phyloP scores from a whole-genome alignment of 1,140 invertebrate genomes.

The Propsilocerus akamusi region DNA sequence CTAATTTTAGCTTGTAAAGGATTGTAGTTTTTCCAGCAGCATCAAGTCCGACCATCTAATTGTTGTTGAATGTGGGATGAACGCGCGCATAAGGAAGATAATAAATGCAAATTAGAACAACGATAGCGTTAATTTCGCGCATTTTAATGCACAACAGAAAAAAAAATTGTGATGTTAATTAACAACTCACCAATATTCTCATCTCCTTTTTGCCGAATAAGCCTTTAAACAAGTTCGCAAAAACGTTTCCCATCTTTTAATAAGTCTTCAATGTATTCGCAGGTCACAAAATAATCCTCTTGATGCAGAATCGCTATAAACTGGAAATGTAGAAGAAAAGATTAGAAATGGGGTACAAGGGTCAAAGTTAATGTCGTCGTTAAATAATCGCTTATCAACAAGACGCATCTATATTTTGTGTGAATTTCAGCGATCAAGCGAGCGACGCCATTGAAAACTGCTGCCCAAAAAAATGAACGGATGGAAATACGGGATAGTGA shows the following conservation, averaged over 20 bases:
- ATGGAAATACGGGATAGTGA: background rate
- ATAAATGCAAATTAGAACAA: background rate
- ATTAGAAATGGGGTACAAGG: background rate
- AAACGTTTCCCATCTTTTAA: slow-evolving; percentile 62
- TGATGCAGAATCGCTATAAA: background rate
- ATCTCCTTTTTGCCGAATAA: slow-evolving; percentile 97
- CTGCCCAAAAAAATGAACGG: background rate
- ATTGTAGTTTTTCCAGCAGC: slow-evolving; percentile 99
- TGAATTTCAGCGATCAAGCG: background rate
- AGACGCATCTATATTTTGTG: no score
- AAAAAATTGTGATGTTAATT: background rate
- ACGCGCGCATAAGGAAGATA: background rate
- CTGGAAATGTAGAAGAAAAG: background rate
- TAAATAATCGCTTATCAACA: background rate
- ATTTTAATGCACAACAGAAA: background rate
- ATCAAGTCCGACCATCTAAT: slow-evolving; percentile 82
- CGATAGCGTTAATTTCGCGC: no score
- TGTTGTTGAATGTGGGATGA: no score
- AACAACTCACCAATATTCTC: slow-evolving; percentile 55
- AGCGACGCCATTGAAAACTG: background rate
- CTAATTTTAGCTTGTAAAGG: slow-evolving; percentile 98
- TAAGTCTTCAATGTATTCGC: slow-evolving; percentile 1
- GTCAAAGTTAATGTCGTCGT: no score
- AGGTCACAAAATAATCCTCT: background rate
- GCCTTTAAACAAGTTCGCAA: slow-evolving; percentile 79